These are phyloP conservation scores for Coenobita brevimanus DNA, from an alignment of 1,140 invertebrate species.

Conservation along the genomic window DNA sequence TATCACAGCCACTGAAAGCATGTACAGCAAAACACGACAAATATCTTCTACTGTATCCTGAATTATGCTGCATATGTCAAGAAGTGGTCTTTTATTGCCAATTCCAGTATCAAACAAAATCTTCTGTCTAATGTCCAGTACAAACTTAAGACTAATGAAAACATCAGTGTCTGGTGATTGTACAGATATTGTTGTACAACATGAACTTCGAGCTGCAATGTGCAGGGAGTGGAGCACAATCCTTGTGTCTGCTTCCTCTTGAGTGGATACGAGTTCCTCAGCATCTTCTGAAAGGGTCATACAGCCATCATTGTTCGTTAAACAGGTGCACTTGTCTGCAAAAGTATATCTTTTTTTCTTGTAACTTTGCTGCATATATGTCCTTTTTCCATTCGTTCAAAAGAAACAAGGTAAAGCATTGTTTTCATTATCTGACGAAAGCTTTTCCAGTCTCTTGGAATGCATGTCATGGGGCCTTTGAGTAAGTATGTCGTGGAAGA, in stretches of 20 bases:
- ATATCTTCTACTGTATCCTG: not conserved
- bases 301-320: conserved; percentile 6
- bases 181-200: not conserved
- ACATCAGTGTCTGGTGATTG: not conserved
- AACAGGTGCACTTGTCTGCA: not conserved
- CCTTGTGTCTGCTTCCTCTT: conserved; percentile 7
- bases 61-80: not conserved
- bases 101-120: conserved; percentile 5
- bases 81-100: not conserved
- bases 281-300: not conserved
- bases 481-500: too few relatives aligned
- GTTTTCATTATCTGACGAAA: not conserved
- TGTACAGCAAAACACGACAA: not conserved
- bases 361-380: conserved; percentile 6
- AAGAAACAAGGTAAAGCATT: not conserved
- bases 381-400: not conserved
- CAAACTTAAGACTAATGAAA: not conserved
- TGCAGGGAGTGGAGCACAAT: conserved; percentile 3
- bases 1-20: conserved; percentile 19
- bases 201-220: not conserved
- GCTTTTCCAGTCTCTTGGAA: conserved; percentile 8
- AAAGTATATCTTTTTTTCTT: not conserved
- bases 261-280: not conserved
- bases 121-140: not conserved
- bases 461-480: too few relatives aligned